Percentiles rank a stretch among this genome's conserved stretches.
Conservation (phyloP, 2,113 vertebrate species). For the Percina caprodes region DNA sequence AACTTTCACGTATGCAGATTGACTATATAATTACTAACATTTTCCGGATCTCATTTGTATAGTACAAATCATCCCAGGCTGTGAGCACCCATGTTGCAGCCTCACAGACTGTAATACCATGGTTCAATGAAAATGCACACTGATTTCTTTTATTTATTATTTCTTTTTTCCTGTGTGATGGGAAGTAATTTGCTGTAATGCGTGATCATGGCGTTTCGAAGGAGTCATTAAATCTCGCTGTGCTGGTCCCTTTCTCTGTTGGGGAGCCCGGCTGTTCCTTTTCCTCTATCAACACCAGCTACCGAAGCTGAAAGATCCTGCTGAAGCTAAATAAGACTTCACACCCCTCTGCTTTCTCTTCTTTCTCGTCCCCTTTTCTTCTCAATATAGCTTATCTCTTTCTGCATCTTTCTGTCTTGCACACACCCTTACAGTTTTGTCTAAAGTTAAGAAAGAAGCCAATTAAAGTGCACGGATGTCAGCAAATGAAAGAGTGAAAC, state of each 20-base stretch:
- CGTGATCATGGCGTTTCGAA: slow-evolving; percentile 68
- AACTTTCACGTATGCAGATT: slow-evolving; percentile 44
- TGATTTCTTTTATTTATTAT: slow-evolving; percentile 78
- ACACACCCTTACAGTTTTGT: slow-evolving; percentile 2
- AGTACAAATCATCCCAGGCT: slow-evolving; percentile 50
- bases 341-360: slow-evolving; percentile 37
- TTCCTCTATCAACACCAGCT: slow-evolving; percentile 61
- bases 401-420: neutral
- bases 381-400: slow-evolving; percentile 3
- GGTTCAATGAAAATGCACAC: slow-evolving; percentile 61
- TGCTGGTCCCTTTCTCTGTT: slow-evolving; percentile 58
- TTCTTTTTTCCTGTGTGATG: slow-evolving; percentile 58
- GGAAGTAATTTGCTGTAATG: slow-evolving; percentile 79
- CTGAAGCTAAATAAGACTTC: slow-evolving; percentile 63
- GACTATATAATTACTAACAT: slow-evolving; percentile 57
- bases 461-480: slow-evolving; percentile 41
- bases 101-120: slow-evolving; percentile 21
- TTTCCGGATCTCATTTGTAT: slow-evolving; percentile 62
- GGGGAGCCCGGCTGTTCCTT: slow-evolving; percentile 64
- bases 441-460: neutral
- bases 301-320: slow-evolving; percentile 56
- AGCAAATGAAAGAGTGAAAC: slow-evolving; percentile 1
- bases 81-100: slow-evolving; percentile 32
- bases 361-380: neutral
- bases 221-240: slow-evolving; percentile 67